These are phyloP conservation scores for Lingula anatina DNA, from an alignment of 2,888 invertebrate species.

Conservation along the genomic window DNA sequence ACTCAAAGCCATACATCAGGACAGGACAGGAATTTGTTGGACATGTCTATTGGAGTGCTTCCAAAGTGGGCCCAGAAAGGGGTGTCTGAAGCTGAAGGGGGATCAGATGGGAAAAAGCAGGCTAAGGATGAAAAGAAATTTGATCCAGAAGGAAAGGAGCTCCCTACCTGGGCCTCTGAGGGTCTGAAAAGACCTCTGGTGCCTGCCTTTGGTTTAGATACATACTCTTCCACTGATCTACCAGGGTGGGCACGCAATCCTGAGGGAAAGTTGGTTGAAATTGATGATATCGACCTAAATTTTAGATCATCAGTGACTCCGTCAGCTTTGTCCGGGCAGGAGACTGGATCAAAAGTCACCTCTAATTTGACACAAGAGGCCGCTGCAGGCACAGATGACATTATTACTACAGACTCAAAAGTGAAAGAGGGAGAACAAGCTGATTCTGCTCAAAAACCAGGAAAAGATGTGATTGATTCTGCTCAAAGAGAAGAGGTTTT, in stretches of 20 bases:
- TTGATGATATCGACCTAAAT: no score
- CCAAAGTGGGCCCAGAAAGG: constrained; percentile 20
- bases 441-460: neutral
- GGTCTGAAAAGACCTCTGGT: neutral
- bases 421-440: neutral
- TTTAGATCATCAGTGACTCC: no score
- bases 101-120: constrained; percentile 16
- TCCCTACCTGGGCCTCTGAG: neutral
- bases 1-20: no score
- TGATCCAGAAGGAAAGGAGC: neutral
- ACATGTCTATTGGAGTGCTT: constrained; percentile 8
- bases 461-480: neutral
- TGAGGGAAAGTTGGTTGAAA: no score
- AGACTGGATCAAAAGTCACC: no score
- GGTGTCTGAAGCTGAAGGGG: constrained; percentile 10
- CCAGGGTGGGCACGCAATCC: no score
- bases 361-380: no score
- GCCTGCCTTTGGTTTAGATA: neutral
- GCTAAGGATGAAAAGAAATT: neutral
- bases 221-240: no score
- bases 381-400: no score
- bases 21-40: no score
- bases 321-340: no score
- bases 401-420: neutral
- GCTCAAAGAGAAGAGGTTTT: neutral